Percentiles rank a stretch among this genome's conserved stretches.
phyloP scores from a whole-genome alignment of 2,888 invertebrate genomes.

The Allygus modestus region DNA sequence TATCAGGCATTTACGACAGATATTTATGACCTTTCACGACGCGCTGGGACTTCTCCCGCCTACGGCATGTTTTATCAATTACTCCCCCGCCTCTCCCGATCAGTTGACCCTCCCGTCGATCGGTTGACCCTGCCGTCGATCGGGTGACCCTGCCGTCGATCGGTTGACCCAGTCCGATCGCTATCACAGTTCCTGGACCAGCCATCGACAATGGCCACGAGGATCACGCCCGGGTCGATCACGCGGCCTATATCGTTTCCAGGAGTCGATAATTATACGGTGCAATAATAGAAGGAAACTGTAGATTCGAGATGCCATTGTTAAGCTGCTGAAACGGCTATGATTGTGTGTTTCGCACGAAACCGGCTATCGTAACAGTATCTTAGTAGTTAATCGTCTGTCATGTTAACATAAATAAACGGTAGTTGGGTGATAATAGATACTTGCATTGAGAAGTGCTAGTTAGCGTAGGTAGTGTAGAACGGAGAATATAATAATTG shows the following conservation, averaged over 20 bases:
- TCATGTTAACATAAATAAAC: no score
- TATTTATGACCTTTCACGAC: constrained; percentile 16
- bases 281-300: not conserved
- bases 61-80: not conserved
- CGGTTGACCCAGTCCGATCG: not conserved
- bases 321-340: not conserved
- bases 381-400: no score
- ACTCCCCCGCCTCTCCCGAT: not conserved
- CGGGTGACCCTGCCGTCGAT: not conserved
- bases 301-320: not conserved
- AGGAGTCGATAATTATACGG: constrained; percentile 1
- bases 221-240: not conserved
- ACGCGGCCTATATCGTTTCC: not conserved
- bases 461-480: no score
- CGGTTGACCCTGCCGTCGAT: not conserved
- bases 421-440: no score
- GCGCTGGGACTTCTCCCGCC: not conserved
- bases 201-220: not conserved
- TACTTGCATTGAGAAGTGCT: no score
- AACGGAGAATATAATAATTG: no score
- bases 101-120: not conserved
- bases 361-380: no score
- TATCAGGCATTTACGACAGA: constrained; percentile 1
- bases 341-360: no score
- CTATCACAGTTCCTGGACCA: not conserved